Evolutionary conservation across 2,113 vertebrate genomes (phyloP), one percentile per base, ranked within the genome.

Genomic region (Theristicus caerulescens): DNA sequence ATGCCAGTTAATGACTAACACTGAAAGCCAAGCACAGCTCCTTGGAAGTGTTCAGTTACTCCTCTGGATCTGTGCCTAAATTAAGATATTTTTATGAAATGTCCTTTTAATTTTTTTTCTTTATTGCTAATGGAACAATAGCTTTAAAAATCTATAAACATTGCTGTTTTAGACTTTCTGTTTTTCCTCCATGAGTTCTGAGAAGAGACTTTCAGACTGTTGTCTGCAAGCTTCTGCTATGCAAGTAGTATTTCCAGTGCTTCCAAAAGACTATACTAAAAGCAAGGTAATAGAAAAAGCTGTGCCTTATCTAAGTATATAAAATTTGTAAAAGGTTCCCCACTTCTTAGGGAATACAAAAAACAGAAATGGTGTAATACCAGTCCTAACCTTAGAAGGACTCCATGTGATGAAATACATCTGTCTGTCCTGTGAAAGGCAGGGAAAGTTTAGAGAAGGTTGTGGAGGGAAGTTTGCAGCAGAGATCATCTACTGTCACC

Each of bases 1-100:
- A 11, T 14, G 2, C 8, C 11, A 21, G 3, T 67, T 77, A 64
- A 67, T 0, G 0, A 42, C 5, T 46, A 47, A 24, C 22, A 10
- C 7, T n/a, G 42, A 77, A 86, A 83, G 4, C 2, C 18, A 79
- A 85, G 6, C 27, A 49, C 6, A 38, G 9, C 16, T 88, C 18
- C 42, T 64, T 40, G 34, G 18, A 40, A n/a, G 8, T 9, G 0
- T 36, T 69, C 34, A 25, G 4, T 9, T 80, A 21, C 21, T 83
- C 10, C 42, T 54, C 21, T 61, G 22, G 6, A 54, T 58, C 19
- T 76, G 24, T 57, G 9, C 4, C n/a, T 66, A 44, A 85, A 65
- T 38, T 21, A 42, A 40, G 13, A 2, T 29, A 32, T 49, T 52
- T 74, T 61, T 25, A 47, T 8, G 11, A 34, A 70, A 65, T 4